A percentile compares a stretch with the other conserved stretches of the same genome.
Conservation (phyloP, 2,113 vertebrate species). For the Jaculus jaculus region DNA sequence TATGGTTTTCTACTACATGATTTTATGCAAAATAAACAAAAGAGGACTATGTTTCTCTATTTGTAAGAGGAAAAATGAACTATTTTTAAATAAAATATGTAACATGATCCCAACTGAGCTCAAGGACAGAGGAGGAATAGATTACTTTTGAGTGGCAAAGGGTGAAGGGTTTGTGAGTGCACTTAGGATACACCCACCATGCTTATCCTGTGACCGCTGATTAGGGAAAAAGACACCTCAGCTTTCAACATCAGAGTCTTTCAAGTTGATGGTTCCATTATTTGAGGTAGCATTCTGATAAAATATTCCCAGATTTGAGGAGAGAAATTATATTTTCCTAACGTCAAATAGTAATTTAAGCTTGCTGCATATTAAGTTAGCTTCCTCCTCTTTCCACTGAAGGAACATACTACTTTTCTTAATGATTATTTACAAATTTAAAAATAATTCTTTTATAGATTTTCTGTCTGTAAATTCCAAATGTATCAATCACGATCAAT, state of each 20-base stretch:
- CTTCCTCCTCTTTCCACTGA: neutral
- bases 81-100: conserved; percentile 61
- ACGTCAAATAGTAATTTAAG: neutral
- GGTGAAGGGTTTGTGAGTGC: neutral
- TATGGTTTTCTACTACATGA: conserved; percentile 16
- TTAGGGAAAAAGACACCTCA: neutral
- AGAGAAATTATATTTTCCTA: conserved; percentile 11
- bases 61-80: conserved; percentile 51
- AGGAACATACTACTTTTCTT: neutral
- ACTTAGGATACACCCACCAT: conserved; percentile 24
- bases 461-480: neutral
- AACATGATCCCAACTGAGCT: conserved; percentile 16
- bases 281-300: conserved; percentile 35
- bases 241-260: neutral
- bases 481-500: neutral
- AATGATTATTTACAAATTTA: conserved; percentile 46
- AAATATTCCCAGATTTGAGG: conserved; percentile 26
- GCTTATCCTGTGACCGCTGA: neutral
- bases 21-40: conserved; percentile 46
- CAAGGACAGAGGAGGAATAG: conserved; percentile 27
- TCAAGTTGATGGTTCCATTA: neutral
- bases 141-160: conserved; percentile 46
- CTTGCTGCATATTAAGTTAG: neutral
- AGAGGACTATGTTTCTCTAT: neutral
- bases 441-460: neutral